These are phyloP conservation scores for Siderastrea siderea DNA, from an alignment of 92 coral and sea anemone genomes.

Conservation along the genomic window DNA sequence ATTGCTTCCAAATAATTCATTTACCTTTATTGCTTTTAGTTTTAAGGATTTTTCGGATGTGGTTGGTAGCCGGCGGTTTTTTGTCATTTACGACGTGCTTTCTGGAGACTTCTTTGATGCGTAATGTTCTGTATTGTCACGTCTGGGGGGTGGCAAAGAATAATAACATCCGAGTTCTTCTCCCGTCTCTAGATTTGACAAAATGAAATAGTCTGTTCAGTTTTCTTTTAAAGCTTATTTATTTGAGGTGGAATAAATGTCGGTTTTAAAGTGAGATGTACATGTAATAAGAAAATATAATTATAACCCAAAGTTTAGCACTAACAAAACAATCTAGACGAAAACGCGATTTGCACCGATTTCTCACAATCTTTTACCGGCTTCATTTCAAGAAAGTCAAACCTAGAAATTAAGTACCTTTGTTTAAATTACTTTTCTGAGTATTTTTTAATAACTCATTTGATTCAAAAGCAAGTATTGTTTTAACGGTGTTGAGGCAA, in stretches of 20 bases:
- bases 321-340: neutral
- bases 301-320: neutral
- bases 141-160: neutral
- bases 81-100: neutral
- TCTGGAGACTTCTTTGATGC: constrained; percentile 20
- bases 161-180: neutral
- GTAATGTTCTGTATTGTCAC: neutral
- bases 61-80: neutral
- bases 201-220: neutral
- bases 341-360: constrained; percentile 5
- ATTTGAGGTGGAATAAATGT: neutral
- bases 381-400: neutral
- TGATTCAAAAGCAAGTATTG: neutral
- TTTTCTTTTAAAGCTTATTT: neutral
- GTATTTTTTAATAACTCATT: neutral
- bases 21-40: neutral
- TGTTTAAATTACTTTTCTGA: neutral
- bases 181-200: neutral
- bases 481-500: neutral
- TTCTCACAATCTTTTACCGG: neutral
- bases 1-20: too few relatives aligned
- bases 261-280: neutral
- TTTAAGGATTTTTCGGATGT: neutral
- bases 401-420: too few relatives aligned
- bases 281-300: neutral